These are phyloP conservation scores for Anguilla japonica DNA, from an alignment of 2,113 vertebrate species.

Conservation along the genomic window DNA sequence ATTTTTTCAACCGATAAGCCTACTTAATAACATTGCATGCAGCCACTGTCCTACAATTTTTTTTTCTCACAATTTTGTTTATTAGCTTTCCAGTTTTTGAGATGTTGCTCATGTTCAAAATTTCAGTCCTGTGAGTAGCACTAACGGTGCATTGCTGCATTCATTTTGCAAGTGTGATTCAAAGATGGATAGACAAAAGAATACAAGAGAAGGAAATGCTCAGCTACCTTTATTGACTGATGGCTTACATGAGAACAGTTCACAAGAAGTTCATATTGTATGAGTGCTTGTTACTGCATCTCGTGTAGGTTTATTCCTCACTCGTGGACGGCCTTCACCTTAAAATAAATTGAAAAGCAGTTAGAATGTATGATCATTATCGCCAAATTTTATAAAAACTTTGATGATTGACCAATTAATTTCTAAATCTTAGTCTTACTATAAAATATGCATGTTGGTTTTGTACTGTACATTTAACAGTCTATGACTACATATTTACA, in stretches of 20 bases:
- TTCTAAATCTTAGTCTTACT: neutral
- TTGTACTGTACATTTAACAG: neutral
- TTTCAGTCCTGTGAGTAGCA: too few species aligned
- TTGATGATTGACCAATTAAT: neutral
- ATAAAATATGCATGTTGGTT: neutral
- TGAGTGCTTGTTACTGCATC: slow-evolving; percentile 45
- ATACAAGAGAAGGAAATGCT: neutral
- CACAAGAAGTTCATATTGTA: slow-evolving; percentile 66
- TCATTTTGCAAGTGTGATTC: neutral
- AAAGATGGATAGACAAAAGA: neutral
- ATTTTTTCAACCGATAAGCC: too few species aligned
- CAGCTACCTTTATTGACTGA: slow-evolving; percentile 16
- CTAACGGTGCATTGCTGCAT: too few species aligned
- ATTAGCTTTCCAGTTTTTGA: too few species aligned
- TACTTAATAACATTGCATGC: too few species aligned
- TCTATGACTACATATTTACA: neutral
- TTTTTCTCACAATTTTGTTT: too few species aligned
- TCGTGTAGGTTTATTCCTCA: slow-evolving; percentile 30
- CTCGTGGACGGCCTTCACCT: slow-evolving; percentile 63
- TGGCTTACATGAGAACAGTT: slow-evolving; percentile 21
- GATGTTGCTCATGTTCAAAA: too few species aligned
- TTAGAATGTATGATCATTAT: neutral
- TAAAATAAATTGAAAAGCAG: slow-evolving; percentile 35
- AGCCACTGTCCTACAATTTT: too few species aligned
- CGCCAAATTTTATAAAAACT: neutral